Base-by-base conservation (phyloP, 2,797 vertebrate genomes). In the Hyperoplus lanceolatus region DNA sequence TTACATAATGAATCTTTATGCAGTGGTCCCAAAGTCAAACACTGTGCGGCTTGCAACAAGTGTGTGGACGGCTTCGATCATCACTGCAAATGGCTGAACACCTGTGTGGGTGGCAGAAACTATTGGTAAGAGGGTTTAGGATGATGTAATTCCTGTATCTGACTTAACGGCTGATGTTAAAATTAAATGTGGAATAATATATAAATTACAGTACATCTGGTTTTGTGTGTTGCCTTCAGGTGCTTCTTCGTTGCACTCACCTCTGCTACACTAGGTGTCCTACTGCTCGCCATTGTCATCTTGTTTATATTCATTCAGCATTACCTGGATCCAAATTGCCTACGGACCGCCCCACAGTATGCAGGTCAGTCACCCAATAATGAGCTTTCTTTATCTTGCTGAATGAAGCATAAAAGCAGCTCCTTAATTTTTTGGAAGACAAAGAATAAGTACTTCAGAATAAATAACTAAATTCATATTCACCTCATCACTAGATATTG, bases 21-120 rank as follows among this genome's bases (percentile, higher is more conserved):
- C 71, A 97, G 96, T 3, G 94, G 91, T 1, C 50, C 88, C 29
- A 95, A 92, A 91, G 93, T 93, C 10, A 96, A 97, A 84, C 96
- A 96, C 77, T 96, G 95, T 48, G 81, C 93, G 1, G 55, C 89
- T 70, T 96, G 95, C 89, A 96, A 95, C 90, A 96, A 96, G 78
- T 96, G 95, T 45, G 77, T 96, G 43, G 82, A 89, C 1, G 92
- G 94, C 75, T 97, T 97, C 36, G 95, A 96, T 82, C 95, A 96
- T 57, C 95, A 96, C 61, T 96, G 95, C 86, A 95, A 95, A 51
- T 96, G 95, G 95, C 87, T 96, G 15, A 96, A 95, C 90, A 96
- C 93, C 73, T 96, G 96, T 0, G 94, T 96, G 39, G 95, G 96
- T 12, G 90, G 90, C 16, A 95, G 95, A 69, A 96, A 96, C 83